Evolutionary conservation across 1,140 invertebrate genomes (phyloP).

Genomic region (Cyclargus thomasi): DNA sequence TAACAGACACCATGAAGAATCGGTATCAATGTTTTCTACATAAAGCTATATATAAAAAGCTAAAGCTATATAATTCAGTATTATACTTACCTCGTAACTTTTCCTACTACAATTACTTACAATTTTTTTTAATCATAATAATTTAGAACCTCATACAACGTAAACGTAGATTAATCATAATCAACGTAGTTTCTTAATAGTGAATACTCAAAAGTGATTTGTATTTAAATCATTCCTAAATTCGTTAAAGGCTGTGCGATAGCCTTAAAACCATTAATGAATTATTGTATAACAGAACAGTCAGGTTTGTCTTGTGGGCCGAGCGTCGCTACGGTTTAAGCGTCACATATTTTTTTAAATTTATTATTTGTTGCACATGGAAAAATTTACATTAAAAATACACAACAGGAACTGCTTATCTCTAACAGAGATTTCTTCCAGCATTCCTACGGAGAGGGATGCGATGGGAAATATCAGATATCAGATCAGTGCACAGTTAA

Average conservation of each 20-base stretch:
- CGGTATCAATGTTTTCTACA: too few species aligned
- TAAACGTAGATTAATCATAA: background rate
- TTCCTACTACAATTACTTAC: background rate
- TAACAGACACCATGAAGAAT: too few species aligned
- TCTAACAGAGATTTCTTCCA: too few species aligned
- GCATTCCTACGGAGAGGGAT: too few species aligned
- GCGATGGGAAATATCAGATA: too few species aligned
- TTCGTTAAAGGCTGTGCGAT: slow-evolving; percentile 13
- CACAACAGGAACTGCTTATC: too few species aligned
- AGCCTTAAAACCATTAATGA: slow-evolving; percentile 9
- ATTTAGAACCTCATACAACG: background rate
- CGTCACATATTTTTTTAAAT: too few species aligned
- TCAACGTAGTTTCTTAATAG: background rate
- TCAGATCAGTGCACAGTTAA: too few species aligned
- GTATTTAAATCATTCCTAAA: slow-evolving; percentile 12
- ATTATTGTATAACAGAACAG: background rate
- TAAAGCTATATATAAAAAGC: too few species aligned
- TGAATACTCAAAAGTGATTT: background rate
- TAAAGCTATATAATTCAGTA: background rate
- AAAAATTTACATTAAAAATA: too few species aligned
- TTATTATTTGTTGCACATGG: too few species aligned
- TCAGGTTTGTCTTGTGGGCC: background rate
- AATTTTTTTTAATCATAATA: background rate
- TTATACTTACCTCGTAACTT: background rate
- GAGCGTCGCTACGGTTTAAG: too few species aligned